phyloP scores from a whole-genome alignment of 2,888 invertebrate species.

The Dioctria rufipes region DNA sequence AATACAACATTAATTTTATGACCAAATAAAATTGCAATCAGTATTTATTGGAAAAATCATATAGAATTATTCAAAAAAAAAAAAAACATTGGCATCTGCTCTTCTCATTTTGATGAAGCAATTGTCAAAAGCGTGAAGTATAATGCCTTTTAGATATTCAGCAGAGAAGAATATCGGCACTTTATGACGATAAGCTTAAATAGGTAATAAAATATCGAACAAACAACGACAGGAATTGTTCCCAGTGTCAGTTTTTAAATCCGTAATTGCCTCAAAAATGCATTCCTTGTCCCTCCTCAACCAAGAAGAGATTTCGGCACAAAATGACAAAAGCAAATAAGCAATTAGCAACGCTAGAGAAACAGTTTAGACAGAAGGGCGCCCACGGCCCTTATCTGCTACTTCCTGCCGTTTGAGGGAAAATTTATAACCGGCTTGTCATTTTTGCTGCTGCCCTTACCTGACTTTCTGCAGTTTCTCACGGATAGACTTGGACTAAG shows the following conservation, averaged over 20 bases:
- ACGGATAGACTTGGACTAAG: conserved; percentile 18
- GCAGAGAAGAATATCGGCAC: neutral
- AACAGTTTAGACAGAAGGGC: conserved; percentile 23
- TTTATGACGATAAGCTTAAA: conserved; percentile 31
- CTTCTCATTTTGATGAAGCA: neutral
- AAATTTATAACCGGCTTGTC: conserved; percentile 29
- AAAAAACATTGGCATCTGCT: neutral
- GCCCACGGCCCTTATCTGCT: conserved; percentile 44
- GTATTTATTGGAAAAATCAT: neutral
- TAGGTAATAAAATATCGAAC: conserved; percentile 20
- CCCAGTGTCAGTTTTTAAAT: neutral
- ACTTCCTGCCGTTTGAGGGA: conserved; percentile 46
- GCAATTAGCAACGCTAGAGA: conserved; percentile 39
- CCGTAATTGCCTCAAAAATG: conserved; percentile 1
- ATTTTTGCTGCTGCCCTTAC: conserved; percentile 6
- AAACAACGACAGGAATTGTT: neutral
- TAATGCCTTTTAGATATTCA: conserved; percentile 3
- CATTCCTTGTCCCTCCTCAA: neutral
- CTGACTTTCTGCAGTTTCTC: conserved; percentile 6
- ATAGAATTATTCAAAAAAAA: neutral
- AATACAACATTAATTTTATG: conserved; percentile 26
- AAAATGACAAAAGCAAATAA: conserved; percentile 26
- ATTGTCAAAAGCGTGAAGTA: neutral
- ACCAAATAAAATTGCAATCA: conserved; percentile 17
- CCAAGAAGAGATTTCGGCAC: conserved; percentile 20